Conservation (phyloP, 2,888 invertebrate genomes). For the Arctia plantaginis region DNA sequence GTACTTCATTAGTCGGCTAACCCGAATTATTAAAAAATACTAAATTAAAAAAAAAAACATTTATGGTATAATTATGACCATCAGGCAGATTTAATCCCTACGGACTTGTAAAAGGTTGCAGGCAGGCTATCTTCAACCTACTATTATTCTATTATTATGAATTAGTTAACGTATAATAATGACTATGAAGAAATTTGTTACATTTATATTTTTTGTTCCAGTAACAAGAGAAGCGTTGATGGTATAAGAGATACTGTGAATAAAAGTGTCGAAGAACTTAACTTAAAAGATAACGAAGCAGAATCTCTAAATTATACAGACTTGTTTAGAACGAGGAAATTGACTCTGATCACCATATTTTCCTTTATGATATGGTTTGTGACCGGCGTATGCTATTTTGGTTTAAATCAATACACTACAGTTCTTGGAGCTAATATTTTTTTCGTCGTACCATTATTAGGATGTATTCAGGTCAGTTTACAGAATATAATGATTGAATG, state of each 20-base stretch:
- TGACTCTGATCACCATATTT: conserved; percentile 54
- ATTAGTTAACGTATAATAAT: no score
- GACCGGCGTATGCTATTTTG: conserved; percentile 62
- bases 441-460: conserved; percentile 57
- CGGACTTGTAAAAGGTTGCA: no score
- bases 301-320: conserved; percentile 55
- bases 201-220: conserved; percentile 44
- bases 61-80: no score
- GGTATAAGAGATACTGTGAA: conserved; percentile 59
- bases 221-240: conserved; percentile 58
- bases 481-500: background rate
- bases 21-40: no score
- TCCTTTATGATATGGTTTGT: conserved; percentile 60
- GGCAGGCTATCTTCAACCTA: no score
- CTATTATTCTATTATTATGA: no score
- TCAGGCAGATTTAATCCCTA: no score
- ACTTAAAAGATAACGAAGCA: conserved; percentile 46
- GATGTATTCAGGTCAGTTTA: conserved; percentile 64
- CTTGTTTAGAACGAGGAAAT: conserved; percentile 60
- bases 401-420: conserved; percentile 65
- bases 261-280: conserved; percentile 53
- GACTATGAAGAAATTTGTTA: background rate
- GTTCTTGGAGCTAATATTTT: conserved; percentile 62
- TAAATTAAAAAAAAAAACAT: no score
- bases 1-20: no score